These are phyloP conservation scores for Dendropsophus ebraccatus DNA, from an alignment of 2,113 vertebrate species.

Conservation along the genomic window DNA sequence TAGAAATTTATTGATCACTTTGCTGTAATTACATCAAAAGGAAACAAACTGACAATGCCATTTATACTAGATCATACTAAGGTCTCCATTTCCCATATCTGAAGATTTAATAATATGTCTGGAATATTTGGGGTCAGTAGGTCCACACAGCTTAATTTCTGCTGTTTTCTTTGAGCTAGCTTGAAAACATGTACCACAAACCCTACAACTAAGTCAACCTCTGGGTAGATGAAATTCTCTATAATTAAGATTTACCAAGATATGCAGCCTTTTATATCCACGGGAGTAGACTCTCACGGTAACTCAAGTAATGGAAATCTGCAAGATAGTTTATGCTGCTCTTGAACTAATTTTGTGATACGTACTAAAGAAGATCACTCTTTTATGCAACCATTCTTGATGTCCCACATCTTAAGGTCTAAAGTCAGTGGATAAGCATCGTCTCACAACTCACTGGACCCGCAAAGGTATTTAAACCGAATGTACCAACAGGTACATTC, in stretches of 20 bases:
- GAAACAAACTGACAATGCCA: background rate
- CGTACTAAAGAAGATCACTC: background rate
- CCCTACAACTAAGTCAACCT: background rate
- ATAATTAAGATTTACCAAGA: slow-evolving; percentile 37
- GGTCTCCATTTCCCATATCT: background rate
- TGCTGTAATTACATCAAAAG: background rate
- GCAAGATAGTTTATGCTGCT: background rate
- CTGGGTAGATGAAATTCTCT: background rate
- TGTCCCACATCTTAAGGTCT: background rate
- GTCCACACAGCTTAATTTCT: slow-evolving; percentile 3
- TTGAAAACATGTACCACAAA: slow-evolving; percentile 8
- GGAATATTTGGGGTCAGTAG: slow-evolving; percentile 22
- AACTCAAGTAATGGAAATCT: background rate
- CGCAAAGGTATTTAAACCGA: too few species aligned
- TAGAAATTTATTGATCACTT: background rate
- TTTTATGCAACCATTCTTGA: background rate
- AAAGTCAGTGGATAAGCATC: background rate
- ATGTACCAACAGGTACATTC: too few species aligned
- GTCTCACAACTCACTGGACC: background rate
- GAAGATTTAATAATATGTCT: background rate
- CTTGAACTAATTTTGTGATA: background rate
- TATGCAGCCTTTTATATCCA: slow-evolving; percentile 2
- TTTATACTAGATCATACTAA: background rate
- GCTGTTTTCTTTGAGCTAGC: background rate
- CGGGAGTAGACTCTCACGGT: background rate